These are phyloP conservation scores for Melanotaenia maccullochi DNA, from an alignment of 2,797 vertebrate species.

Conservation along the genomic window DNA sequence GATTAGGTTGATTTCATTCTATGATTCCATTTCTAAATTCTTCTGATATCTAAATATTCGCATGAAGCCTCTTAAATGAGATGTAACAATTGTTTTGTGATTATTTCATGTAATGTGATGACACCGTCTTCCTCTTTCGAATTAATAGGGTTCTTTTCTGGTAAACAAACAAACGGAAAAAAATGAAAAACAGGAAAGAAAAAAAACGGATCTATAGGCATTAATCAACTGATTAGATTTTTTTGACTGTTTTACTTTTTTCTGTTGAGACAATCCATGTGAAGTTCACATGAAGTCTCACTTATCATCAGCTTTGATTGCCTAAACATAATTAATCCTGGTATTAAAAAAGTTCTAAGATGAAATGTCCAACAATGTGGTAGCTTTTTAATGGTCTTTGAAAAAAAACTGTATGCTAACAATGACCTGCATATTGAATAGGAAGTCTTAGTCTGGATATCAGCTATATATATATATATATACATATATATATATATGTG, in stretches of 20 bases:
- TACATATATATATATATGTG: too few species aligned
- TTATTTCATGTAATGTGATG: not conserved
- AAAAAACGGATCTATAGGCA: not conserved
- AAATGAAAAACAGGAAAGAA: not conserved
- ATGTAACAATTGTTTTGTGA: not conserved
- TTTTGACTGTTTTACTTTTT: not conserved
- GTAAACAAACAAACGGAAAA: not conserved
- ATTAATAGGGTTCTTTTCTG: not conserved
- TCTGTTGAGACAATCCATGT: not conserved
- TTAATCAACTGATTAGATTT: not conserved
- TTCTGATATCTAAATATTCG: not conserved
- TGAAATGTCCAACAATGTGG: not conserved
- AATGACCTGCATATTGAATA: slow-evolving; percentile 3
- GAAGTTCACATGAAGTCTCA: not conserved
- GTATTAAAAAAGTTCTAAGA: not conserved
- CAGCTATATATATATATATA: too few species aligned
- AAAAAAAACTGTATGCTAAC: not conserved
- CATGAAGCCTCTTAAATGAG: not conserved
- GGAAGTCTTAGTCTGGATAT: not conserved
- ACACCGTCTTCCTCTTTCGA: not conserved
- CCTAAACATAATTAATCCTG: not conserved
- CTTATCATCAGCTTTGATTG: not conserved
- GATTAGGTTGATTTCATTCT: too few species aligned
- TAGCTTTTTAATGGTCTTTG: not conserved
- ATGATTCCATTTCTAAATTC: not conserved